Percentiles rank a stretch among this genome's conserved stretches.
Conservation (phyloP, 2,797 vertebrate species). For the Knipowitschia caucasica region DNA sequence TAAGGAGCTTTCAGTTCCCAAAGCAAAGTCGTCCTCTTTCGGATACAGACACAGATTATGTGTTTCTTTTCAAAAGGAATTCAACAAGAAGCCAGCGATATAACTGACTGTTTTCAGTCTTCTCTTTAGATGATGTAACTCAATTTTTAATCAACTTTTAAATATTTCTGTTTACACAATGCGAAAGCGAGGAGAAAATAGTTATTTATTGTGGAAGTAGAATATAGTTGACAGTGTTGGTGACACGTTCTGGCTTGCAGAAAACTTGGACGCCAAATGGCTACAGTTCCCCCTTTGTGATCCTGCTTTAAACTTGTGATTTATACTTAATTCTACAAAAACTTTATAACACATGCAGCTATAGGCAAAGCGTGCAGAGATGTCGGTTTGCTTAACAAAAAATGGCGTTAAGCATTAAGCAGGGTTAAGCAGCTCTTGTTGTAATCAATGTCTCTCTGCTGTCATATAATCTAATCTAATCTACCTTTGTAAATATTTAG, state of each 20-base stretch:
- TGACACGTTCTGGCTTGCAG: background rate
- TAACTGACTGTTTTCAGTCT: background rate
- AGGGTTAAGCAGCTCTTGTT: no score
- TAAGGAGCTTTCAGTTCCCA: conserved; percentile 39
- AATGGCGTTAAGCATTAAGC: no score
- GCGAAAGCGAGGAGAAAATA: background rate
- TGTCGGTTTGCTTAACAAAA: no score
- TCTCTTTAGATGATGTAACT: background rate
- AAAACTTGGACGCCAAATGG: background rate
- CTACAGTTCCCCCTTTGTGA: background rate
- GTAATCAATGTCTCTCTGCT: no score
- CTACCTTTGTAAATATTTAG: no score
- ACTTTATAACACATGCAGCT: background rate
- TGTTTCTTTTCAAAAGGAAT: conserved; percentile 27
- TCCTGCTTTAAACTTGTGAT: background rate
- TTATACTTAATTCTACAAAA: no score
- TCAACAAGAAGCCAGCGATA: background rate
- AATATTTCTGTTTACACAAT: background rate
- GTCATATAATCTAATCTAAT: no score
- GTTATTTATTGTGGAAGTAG: background rate
- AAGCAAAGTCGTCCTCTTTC: conserved; percentile 43
- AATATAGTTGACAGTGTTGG: background rate
- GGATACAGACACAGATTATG: conserved; percentile 9
- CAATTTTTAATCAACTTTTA: background rate
- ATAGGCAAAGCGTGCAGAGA: conserved; percentile 25